Evolutionary conservation across 2,113 vertebrate genomes (phyloP).

Genomic region (Larimichthys polyactis): DNA sequence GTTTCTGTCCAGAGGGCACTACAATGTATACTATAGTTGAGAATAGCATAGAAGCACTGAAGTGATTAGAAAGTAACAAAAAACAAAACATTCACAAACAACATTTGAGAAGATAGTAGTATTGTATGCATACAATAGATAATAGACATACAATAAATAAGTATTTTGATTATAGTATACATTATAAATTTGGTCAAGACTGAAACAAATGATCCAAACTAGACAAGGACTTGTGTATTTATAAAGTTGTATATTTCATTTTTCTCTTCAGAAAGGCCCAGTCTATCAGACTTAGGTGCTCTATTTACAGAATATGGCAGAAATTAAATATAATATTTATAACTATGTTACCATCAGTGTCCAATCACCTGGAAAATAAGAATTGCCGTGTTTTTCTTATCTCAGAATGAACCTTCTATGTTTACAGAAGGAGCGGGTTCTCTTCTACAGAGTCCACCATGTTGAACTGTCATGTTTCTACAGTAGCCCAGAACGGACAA

Average conservation of each 20-base stretch:
- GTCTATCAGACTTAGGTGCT: too few species aligned
- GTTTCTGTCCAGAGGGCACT: neutral
- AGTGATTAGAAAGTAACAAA: neutral
- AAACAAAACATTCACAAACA: neutral
- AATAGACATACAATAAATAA: neutral
- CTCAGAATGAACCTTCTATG: too few species aligned
- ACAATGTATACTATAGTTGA: accelerated
- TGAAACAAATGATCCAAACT: neutral
- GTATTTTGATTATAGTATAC: neutral
- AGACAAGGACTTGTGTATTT: neutral
- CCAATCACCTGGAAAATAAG: too few species aligned
- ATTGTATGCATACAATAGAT: too few species aligned
- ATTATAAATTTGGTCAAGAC: neutral
- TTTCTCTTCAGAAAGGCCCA: neutral
- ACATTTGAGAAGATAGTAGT: neutral
- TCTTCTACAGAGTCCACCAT: too few species aligned
- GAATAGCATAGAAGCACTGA: neutral
- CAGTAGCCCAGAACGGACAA: too few species aligned
- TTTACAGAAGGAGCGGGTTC: too few species aligned
- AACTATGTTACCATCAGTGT: too few species aligned
- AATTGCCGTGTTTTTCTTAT: too few species aligned
- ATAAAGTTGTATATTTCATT: neutral
- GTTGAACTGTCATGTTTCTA: too few species aligned
- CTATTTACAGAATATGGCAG: too few species aligned
- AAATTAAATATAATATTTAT: too few species aligned